Base-by-base conservation (phyloP, 2,888 invertebrate species). In the Malthinus seriepunctatus region DNA sequence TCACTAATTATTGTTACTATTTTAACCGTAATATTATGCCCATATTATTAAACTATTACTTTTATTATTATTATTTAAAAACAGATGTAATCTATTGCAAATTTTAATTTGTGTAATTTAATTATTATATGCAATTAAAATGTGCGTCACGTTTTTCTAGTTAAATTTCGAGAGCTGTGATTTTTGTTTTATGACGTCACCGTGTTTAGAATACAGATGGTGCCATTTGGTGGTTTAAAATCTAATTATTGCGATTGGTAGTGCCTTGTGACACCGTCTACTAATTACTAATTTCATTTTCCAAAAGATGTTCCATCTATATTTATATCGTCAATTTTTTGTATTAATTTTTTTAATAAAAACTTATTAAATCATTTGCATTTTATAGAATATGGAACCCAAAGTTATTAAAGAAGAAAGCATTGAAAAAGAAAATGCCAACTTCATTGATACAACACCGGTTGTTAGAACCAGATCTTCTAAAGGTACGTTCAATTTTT, bases 321-420 rank as follows among this genome's bases (percentile, higher is more conserved):
- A 35, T 34, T 32, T 35, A 32, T 32, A 11, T 11, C 32, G 34
- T 50, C 44, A 48, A 53, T 49, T 56, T 49, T 6, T 8, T 32
- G 32, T 23, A 23, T 44, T 49, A 55, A 49, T 49, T 45, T 37
- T 33, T 52, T 52, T 35, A 11, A 1, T 15, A 39, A 39, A 39
- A 39, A 39, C 8, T 54, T 48, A 32, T 55, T 45, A 48, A 31
- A 11, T 47, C 7, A 45, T 56, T 48, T 52, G 10, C 39, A 50
- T 65, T 55, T 76, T 75, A 37, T 76, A 84, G 84, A 82, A 79
- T 70, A 83, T 85, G 79, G 85, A 85, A 76, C 83, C 83, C 52
- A 85, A 85, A 76, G 74, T 82, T 64, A 83, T 85, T 70, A 85
- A 85, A 76, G 85, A 85, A 75, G 84, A 85, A 76, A 79, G 78